A percentile compares a stretch with the other conserved stretches of the same genome.
Evolutionary conservation across 1,140 invertebrate genomes (phyloP).

Genomic region (Zaprionus davidi): DNA sequence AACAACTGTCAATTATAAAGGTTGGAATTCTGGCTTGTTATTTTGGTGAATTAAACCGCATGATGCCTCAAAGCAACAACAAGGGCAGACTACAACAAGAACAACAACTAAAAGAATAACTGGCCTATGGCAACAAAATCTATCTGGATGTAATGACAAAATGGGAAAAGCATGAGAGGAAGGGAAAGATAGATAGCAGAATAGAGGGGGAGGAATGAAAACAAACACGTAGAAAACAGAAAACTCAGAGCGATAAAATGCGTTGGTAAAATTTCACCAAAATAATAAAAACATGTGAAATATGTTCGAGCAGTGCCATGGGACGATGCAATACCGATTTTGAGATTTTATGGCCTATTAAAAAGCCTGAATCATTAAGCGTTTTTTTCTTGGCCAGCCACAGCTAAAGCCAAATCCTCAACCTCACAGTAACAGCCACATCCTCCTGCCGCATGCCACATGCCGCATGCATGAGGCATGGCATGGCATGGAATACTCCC

Average conservation of each 20-base stretch:
- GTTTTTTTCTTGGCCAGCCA: slow-evolving; percentile 54
- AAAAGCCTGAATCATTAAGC: slow-evolving; percentile 81
- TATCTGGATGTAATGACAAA: slow-evolving; percentile 52
- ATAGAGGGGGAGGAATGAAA: not conserved
- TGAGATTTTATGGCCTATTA: slow-evolving; percentile 80
- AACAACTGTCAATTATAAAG: slow-evolving; percentile 76
- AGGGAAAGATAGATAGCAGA: not conserved
- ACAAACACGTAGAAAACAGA: slow-evolving; percentile 3
- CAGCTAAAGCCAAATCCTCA: slow-evolving; percentile 6
- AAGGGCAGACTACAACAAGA: slow-evolving; percentile 9
- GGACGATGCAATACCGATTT: slow-evolving; percentile 72
- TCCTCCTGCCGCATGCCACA: not conserved
- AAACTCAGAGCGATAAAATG: slow-evolving; percentile 59
- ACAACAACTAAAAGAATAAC: slow-evolving; percentile 10
- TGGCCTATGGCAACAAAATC: slow-evolving; percentile 33
- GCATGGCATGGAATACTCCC: not conserved
- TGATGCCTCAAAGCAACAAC: slow-evolving; percentile 39
- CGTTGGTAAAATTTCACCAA: slow-evolving; percentile 60
- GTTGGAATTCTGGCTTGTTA: slow-evolving; percentile 53
- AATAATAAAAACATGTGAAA: slow-evolving; percentile 81
- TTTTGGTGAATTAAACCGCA: slow-evolving; percentile 66
- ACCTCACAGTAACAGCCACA: not conserved
- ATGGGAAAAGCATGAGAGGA: not conserved
- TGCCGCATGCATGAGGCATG: not conserved
- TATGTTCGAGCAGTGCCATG: slow-evolving; percentile 71